A percentile compares a stretch with the other conserved stretches of the same genome.
phyloP scores from a whole-genome alignment of 1,140 invertebrate genomes.

The Brachionus sp. region DNA sequence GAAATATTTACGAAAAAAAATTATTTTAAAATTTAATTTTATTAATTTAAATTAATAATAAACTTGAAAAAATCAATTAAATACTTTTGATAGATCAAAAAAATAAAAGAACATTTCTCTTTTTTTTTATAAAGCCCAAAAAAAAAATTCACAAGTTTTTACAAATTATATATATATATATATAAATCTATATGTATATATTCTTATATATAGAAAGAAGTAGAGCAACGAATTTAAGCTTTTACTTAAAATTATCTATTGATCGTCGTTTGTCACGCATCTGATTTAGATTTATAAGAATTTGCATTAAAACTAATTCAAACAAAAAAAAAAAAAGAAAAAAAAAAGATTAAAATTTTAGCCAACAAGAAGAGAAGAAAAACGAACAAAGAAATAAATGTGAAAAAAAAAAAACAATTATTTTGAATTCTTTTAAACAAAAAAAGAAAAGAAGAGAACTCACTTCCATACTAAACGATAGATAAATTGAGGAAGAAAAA shows the following conservation, averaged over 20 bases:
- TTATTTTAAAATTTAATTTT: conserved; percentile 28
- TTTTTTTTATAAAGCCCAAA: not conserved
- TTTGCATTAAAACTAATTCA: not conserved
- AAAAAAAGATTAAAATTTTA: conserved; percentile 8
- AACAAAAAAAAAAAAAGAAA: not conserved
- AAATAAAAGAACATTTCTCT: conserved; percentile 29
- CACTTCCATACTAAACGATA: not conserved
- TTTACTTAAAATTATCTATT: not conserved
- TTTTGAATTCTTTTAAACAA: not conserved
- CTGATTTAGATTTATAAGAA: not conserved
- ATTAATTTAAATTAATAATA: conserved; percentile 43
- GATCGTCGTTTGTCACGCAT: not conserved
- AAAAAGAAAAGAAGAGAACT: not conserved
- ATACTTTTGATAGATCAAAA: conserved; percentile 30
- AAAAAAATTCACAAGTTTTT: conserved; percentile 16
- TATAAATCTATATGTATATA: not conserved
- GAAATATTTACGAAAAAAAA: not conserved
- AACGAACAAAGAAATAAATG: not conserved
- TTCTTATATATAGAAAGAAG: not conserved
- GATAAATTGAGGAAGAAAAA: not conserved
- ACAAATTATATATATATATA: conserved; percentile 24
- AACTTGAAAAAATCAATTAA: conserved; percentile 24
- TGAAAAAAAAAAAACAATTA: not conserved
- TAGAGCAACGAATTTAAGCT: not conserved
- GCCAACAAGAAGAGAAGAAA: not conserved